Evolutionary conservation across 2,797 vertebrate species (phyloP), one percentile per base, ranked within the genome.

Genomic region (Nasua narica): DNA sequence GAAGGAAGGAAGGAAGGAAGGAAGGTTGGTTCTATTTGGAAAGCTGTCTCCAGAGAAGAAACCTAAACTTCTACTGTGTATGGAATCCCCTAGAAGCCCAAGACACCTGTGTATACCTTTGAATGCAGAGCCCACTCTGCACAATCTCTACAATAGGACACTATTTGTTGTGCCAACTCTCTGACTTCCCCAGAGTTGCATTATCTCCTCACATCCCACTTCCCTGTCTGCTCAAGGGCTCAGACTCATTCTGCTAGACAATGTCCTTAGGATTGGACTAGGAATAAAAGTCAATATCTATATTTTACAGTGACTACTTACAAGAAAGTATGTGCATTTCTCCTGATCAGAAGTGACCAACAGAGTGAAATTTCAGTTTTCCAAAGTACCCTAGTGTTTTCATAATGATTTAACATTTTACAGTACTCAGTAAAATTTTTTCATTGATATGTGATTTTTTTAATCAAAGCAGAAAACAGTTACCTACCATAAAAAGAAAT

Each of bases 1-100:
- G 19, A 54, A 19, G 19, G 18, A 1, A 54, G 6, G 16, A 54
- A 54, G 1, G 1, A 1, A 7, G 14, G 29, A 32, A 14, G 5
- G 2, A 62, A 15, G 2, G 29, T 35, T 35, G 3, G 19, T 67
- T 67, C n/a, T 67, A 67, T 67, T 19, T 67, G n/a, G 18, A 67
- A 67, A 67, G n/a, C 65, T 67, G 9, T 67, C n/a, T 35, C 65
- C n/a, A 67, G n/a, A 67, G n/a, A 67, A 67, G 65, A 4, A 16
- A 67, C n/a, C 19, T 67, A 67, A 35, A 35, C 0, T 35, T 35
- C 65, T 35, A 21, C 8, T 67, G n/a, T 67, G n/a, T 35, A 8
- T 35, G 18, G n/a, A 67, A 35, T 19, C 65, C 35, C n/a, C n/a
- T 67, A 67, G 16, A 19, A 35, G 5, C 9, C n/a, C 65, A 35